Percentiles rank a stretch among this genome's conserved stretches.
phyloP scores from a whole-genome alignment of 2,888 invertebrate genomes.

The Drosophila multiciliata region DNA sequence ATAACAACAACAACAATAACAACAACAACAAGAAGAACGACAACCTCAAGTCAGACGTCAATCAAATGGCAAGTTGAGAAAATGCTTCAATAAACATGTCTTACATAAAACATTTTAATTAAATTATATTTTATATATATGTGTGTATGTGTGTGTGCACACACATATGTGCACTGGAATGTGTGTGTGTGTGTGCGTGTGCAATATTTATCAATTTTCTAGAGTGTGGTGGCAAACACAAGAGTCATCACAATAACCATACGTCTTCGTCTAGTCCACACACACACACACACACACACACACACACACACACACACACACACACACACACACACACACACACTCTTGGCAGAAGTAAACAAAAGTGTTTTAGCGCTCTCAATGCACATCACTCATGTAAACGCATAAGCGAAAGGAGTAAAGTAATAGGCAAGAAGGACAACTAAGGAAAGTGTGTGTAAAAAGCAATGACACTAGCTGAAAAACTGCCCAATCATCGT shows the following conservation, averaged over 20 bases:
- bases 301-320: slow-evolving; percentile 10
- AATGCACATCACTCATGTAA: slow-evolving; percentile 77
- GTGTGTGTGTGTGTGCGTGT: slow-evolving; percentile 35
- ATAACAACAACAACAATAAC: slow-evolving; percentile 40
- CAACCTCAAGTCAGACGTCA: slow-evolving; percentile 66
- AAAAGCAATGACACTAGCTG: slow-evolving; percentile 23
- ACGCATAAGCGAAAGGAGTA: slow-evolving; percentile 38
- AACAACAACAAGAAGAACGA: slow-evolving; percentile 10
- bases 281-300: slow-evolving; percentile 14
- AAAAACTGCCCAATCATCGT: slow-evolving; percentile 15
- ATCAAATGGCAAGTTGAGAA: slow-evolving; percentile 71
- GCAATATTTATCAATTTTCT: slow-evolving; percentile 77
- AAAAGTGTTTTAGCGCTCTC: slow-evolving; percentile 73
- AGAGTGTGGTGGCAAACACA: slow-evolving; percentile 45
- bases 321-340: slow-evolving; percentile 18
- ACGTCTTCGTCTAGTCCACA: slow-evolving; percentile 71
- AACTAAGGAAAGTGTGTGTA: not conserved
- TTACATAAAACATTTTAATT: slow-evolving; percentile 80
- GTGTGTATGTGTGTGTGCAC: not conserved
- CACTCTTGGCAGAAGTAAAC: slow-evolving; percentile 33
- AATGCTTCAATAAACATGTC: slow-evolving; percentile 80
- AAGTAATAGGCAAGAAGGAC: not conserved
- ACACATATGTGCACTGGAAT: slow-evolving; percentile 1
- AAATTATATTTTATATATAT: slow-evolving; percentile 69
- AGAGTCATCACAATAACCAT: slow-evolving; percentile 79